These are phyloP conservation scores for Clupea harengus DNA, from an alignment of 2,113 vertebrate genomes.

Conservation along the genomic window DNA sequence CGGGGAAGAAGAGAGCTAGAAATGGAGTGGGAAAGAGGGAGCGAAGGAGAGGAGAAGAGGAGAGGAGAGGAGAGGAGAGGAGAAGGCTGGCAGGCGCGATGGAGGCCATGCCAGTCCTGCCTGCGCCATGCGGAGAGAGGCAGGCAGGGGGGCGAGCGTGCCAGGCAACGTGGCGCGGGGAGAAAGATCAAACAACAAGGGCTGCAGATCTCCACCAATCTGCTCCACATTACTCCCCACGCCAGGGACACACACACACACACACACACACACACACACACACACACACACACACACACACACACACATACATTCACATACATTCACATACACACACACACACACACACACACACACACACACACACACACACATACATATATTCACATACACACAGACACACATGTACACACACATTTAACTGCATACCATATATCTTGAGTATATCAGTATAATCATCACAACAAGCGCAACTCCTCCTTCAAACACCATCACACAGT, in stretches of 20 bases:
- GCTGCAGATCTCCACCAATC: slow-evolving; percentile 81
- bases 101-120: slow-evolving; percentile 79
- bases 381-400: not conserved
- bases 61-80: slow-evolving; percentile 23
- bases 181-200: slow-evolving; percentile 83
- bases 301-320: not conserved
- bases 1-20: slow-evolving; percentile 62
- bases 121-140: slow-evolving; percentile 71
- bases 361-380: not conserved
- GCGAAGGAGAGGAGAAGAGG: not conserved
- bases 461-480: no score
- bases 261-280: slow-evolving; percentile 40
- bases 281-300: not conserved
- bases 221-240: slow-evolving; percentile 78
- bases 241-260: slow-evolving; percentile 74
- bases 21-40: not conserved
- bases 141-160: slow-evolving; percentile 67
- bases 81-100: slow-evolving; percentile 74
- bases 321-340: not conserved
- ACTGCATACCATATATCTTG: no score
- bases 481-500: no score
- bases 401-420: not conserved
- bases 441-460: no score
- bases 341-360: not conserved
- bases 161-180: slow-evolving; percentile 78